phyloP scores from a whole-genome alignment of 2,888 invertebrate genomes.

The Synergus itoensis region DNA sequence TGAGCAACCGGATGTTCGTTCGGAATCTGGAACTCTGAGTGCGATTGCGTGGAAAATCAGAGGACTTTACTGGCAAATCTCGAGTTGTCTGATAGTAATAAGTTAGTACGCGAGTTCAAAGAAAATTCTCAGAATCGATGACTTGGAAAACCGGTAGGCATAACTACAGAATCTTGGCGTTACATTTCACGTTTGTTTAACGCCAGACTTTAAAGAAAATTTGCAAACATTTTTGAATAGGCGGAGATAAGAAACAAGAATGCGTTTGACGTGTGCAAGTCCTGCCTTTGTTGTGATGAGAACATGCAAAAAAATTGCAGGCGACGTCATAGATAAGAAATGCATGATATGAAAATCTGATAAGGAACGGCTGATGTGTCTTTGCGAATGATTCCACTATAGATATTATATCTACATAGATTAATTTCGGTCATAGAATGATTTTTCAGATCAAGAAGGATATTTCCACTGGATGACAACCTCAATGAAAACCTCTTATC shows the following conservation, averaged over 20 bases:
- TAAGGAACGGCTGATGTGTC: not conserved
- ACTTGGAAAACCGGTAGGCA: conserved; percentile 7
- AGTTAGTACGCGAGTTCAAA: not conserved
- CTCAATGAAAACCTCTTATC: not conserved
- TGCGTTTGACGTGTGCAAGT: not conserved
- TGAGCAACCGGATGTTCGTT: conserved; percentile 40
- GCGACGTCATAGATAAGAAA: conserved; percentile 4
- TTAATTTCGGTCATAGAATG: conserved; percentile 19
- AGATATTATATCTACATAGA: not conserved
- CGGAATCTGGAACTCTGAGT: conserved; percentile 35
- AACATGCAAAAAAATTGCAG: not conserved
- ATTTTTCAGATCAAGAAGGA: conserved; percentile 1
- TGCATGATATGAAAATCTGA: not conserved
- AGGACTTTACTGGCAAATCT: conserved; percentile 27
- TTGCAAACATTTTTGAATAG: conserved; percentile 1
- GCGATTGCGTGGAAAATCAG: conserved; percentile 37
- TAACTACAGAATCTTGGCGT: conserved; percentile 15
- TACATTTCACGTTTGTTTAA: not conserved
- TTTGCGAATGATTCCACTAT: conserved; percentile 3
- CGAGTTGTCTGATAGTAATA: conserved; percentile 34
- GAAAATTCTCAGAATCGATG: conserved; percentile 24
- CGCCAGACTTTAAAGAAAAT: not conserved
- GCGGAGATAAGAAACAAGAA: not conserved
- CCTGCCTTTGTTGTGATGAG: conserved; percentile 9
- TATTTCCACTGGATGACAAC: conserved; percentile 3